Evolutionary conservation across 2,888 invertebrate genomes (phyloP), one percentile per base, ranked within the genome.

Genomic region (Aplocera efformata): DNA sequence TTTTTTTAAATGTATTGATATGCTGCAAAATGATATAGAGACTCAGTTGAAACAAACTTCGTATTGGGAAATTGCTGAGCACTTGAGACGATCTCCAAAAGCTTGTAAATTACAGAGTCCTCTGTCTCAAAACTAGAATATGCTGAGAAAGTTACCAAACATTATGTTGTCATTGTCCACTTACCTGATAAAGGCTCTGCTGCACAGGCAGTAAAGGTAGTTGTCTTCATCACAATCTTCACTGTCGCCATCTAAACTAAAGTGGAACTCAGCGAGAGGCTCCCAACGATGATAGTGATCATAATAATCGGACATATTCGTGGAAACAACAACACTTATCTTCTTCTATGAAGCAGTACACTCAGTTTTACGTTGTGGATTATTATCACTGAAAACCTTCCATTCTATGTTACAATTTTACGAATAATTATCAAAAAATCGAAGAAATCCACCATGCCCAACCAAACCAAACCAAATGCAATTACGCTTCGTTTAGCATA

Each of bases 181-280:
- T 80, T 85, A 93, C 93, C 91, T 90, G 64, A 92, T 88, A 64
- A 92, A 91, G 48, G 91, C 91, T 76, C 94, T 88, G 73, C 92
- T 93, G 74, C 93, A 93, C 48, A 93, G 86, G 75, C 93, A 93
- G 65, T 91, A 91, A 57, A 92, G 84, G 62, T 89, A 90, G 61
- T 90, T 90, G 31, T 89, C 81, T 42, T 82, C 75, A 46, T 81
- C 72, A 39, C 70, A 63, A 11, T 75, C 71, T 23, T 75, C 70
- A 42, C 74, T 68, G 42, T 72, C 69, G 51, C 88, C 81, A 34
- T 82, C 79, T 42, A 84, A 58, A 37, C 67, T 64, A 48, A 85
- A 89, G 63, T 85, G 85, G 60, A 93, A 90, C 77, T 92, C 92
- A 23, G 93, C 93, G 50, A 94, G 85, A 43, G 92, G 90, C 68